Base-by-base conservation (phyloP, 2,888 invertebrate genomes). In the Girardia tigrina region DNA sequence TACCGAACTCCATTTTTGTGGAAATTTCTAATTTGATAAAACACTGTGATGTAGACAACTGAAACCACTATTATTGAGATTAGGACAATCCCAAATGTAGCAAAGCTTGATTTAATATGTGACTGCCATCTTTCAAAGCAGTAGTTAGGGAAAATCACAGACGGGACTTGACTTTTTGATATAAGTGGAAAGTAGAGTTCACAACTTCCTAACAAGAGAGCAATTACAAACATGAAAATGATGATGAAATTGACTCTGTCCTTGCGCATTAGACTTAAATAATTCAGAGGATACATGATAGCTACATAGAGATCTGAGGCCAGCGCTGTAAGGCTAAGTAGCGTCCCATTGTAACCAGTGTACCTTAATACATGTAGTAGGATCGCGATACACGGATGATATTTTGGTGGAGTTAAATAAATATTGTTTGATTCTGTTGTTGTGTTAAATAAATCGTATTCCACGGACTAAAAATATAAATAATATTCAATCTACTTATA, bases 291-390 rank as follows among this genome's bases (percentile, higher is more conserved):
- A 72, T 42, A 42, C 42, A 42, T 23, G n/a, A 74, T 74, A 20
- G 74, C 74, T 4, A 74, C 56, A 26, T 74, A 74, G 72, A 74
- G 74, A 28, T 74, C 74, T 16, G 27, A 6, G n/a, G 74, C 74
- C 12, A 74, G 69, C 1, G 27, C 56, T 6, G 74, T 74, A 26
- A 74, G 74, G 74, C 42, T 74, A 4, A 74, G 27, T 1, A 74
- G 23, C 8, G 74, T 29, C 20, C 73, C 73, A 28, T 29, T 36
- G 36, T 72, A 56, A 16, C 56, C 56, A 56, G 56, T 23, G 23
- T 8, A 56, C 23, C 56, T 56, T 23, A 56, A 23, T 20, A 56
- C 23, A 56, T 56, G 56, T 20, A 56, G 56, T 20, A 56, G n/a
- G 4, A 56, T 6, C 23, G 56, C 4, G 20, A 56, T 8, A n/a